These are phyloP conservation scores for Nyctibius grandis DNA, from an alignment of 2,797 vertebrate species.

Conservation along the genomic window DNA sequence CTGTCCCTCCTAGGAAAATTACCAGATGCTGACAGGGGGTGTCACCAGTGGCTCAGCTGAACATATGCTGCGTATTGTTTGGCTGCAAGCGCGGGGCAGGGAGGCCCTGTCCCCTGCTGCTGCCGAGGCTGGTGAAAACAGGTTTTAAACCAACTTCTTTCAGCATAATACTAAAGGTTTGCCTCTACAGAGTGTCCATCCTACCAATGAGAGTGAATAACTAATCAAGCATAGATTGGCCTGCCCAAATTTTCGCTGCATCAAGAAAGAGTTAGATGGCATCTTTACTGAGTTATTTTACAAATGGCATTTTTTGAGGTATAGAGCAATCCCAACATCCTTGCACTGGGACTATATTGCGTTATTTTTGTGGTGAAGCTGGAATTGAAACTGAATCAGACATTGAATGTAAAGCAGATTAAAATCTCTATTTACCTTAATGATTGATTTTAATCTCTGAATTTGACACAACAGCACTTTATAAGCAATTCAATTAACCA, in stretches of 20 bases:
- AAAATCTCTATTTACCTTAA: neutral
- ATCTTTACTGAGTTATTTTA: neutral
- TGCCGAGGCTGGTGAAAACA: neutral
- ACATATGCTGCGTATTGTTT: neutral
- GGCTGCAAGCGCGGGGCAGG: neutral
- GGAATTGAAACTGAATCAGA: neutral
- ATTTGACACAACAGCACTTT: neutral
- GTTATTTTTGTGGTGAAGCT: neutral
- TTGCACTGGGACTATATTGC: neutral
- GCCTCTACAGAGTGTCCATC: neutral
- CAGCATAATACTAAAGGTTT: neutral
- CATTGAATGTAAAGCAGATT: neutral
- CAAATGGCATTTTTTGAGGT: neutral
- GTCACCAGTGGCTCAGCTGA: slow-evolving; percentile 42
- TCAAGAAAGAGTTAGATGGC: neutral
- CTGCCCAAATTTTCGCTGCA: neutral
- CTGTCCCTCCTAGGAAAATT: slow-evolving; percentile 28
- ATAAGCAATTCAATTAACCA: neutral
- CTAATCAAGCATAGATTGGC: neutral
- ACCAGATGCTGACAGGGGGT: slow-evolving; percentile 57
- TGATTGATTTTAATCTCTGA: neutral
- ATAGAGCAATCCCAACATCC: neutral
- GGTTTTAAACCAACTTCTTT: neutral
- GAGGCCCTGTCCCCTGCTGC: slow-evolving; percentile 18
- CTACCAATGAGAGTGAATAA: neutral